These are phyloP conservation scores for Cylindroiulus punctatus DNA, from an alignment of 2,888 invertebrate genomes.

Conservation along the genomic window DNA sequence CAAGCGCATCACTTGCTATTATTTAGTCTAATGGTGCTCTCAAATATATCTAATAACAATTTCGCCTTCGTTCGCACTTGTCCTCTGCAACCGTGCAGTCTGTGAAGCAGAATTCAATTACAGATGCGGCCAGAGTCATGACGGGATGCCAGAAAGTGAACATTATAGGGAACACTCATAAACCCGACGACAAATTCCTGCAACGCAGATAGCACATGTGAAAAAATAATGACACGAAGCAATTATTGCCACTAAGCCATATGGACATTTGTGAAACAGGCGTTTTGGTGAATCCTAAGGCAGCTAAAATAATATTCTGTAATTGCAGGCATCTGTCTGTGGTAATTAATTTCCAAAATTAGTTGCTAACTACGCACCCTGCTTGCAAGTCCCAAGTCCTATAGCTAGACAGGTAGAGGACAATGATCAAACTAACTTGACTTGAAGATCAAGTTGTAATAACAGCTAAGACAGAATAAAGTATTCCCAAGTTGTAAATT, in stretches of 20 bases:
- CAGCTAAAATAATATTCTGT: too few relatives aligned
- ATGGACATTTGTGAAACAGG: not conserved
- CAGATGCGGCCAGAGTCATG: not conserved
- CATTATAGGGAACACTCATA: not conserved
- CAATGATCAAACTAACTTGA: too few relatives aligned
- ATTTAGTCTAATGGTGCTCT: constrained; percentile 17
- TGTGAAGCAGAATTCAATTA: constrained; percentile 5
- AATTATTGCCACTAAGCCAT: not conserved
- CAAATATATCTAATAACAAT: constrained; percentile 31
- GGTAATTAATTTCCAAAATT: too few relatives aligned
- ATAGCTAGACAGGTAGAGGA: too few relatives aligned
- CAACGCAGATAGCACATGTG: not conserved
- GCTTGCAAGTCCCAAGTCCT: too few relatives aligned
- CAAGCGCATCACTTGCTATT: not conserved
- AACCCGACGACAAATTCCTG: not conserved
- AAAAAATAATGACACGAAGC: not conserved
- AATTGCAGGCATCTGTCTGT: too few relatives aligned
- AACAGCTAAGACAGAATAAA: too few relatives aligned
- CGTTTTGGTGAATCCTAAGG: not conserved
- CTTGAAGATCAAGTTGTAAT: too few relatives aligned
- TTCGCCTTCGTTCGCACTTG: not conserved
- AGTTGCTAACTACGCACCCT: too few relatives aligned
- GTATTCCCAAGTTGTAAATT: too few relatives aligned
- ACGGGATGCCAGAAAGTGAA: constrained; percentile 4
- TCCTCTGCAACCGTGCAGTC: not conserved